Base-by-base conservation (phyloP, 2,113 vertebrate species). In the Diadophis punctatus region DNA sequence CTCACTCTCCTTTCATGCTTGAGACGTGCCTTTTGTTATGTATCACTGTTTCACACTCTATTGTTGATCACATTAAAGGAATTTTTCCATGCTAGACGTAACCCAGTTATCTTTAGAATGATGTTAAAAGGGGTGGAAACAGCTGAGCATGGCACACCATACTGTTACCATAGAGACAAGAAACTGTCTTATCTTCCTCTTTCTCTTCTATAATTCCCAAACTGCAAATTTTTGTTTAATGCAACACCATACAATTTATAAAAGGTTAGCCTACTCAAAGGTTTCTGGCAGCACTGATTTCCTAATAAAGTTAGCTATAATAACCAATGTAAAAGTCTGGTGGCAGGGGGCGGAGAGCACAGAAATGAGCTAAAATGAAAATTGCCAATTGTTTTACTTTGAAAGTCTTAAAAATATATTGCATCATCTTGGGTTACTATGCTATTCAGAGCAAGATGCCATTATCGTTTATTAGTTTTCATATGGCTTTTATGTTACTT, bases 161-260 rank as follows among this genome's bases (percentile, higher is more conserved):
- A 34, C 2, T 4, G 96, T 97, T 96, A 74, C 96, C 94, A 96
- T 94, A 95, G 97, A 94, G 96, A 97, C 96, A 92, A 91, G 87
- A 7, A 16, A 94, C 89, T 94, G 89, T 94, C 52, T 91, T 93
- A 94, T 95, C 92, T 93, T 93, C 25, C 16, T 27, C 90, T 92
- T 92, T 94, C 89, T 53, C 46, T 96, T 91, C 60, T 56, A 94
- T 84, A 92, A 92, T 58, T 86, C 85, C 49, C 91, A 90, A 94
- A 95, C 85, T 96, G 93, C 86, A 91, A 92, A 90, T 84, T 90
- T 86, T 95, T 94, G 86, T 91, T 86, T 94, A 88, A 87, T 30
- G 49, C 25, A 87, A 88, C 88, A 48, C 74, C 80, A 23, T 1
- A 7, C 55, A 88, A 89, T 93, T 52, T 94, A 51, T 91, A 91